Evolutionary conservation across 1,140 invertebrate genomes (phyloP), one percentile per base, ranked within the genome.

Genomic region (Drosophila ohnishii): DNA sequence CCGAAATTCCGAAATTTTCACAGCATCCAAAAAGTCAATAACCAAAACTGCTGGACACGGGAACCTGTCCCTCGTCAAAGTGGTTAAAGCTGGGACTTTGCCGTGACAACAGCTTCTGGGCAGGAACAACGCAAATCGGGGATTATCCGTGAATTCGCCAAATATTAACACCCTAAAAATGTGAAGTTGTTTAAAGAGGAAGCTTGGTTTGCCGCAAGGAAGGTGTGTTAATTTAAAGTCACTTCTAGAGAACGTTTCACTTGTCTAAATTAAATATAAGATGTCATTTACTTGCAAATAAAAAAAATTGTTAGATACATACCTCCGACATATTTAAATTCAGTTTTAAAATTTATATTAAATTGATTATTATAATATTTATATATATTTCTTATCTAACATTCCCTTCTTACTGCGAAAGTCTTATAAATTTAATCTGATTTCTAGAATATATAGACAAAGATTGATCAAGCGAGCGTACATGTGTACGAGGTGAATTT

Each of bases 81-180:
- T 28, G 28, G 9, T 25, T 25, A 51, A 69, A 62, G 42, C 50
- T 60, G 75, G 42, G 61, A 61, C 78, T 75, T 75, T 37, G 58
- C 64, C 60, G 74, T 67, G 81, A 83, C 82, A 85, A 85, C 82
- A 86, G 81, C 81, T 85, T 80, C 81, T 80, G 81, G 82, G 61
- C 74, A 84, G 66, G 64, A 83, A 85, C 66, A 85, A 70, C 47
- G 51, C 32, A 62, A 62, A 56, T 42, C n/a, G 34, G 58, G 44
- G 32, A 63, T 45, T 44, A 66, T 39, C 37, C 37, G 4, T 16
- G 7, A 37, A 25, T 30, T 45, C 19, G 25, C 37, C 57, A 45
- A 22, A 37, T 5, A 8, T n/a, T 7, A 40, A 32, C 66, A 40
- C 34, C 45, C 53, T 63, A 67, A 19, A 72, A 47, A 7, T 19